Evolutionary conservation across 2,888 invertebrate genomes (phyloP).

Genomic region (Aquatica leii): DNA sequence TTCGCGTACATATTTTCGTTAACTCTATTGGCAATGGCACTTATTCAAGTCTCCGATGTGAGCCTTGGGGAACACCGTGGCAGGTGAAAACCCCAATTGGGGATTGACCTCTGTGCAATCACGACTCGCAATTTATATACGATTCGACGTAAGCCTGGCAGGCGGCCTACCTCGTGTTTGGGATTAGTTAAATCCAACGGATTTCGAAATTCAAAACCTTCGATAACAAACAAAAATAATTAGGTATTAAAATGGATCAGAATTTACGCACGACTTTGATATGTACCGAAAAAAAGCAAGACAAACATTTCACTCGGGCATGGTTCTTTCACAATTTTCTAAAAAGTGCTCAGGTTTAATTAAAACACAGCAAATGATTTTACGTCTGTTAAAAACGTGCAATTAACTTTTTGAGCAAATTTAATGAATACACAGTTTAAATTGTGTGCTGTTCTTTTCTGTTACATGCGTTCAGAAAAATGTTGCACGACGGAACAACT

Average conservation of each 20-base stretch:
- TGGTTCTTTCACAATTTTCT: conserved; percentile 25
- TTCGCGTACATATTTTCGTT: conserved; percentile 16
- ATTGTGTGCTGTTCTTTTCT: conserved; percentile 26
- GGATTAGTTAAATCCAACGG: conserved; percentile 41
- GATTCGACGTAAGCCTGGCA: conserved; percentile 45
- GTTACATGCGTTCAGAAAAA: conserved; percentile 2
- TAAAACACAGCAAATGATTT: conserved; percentile 29
- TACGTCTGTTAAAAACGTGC: conserved; percentile 28
- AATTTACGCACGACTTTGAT: conserved; percentile 2
- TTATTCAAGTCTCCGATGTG: conserved; percentile 40
- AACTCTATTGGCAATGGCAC: conserved; percentile 33
- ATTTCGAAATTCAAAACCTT: conserved; percentile 45
- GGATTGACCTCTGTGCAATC: conserved; percentile 42
- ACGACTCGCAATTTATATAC: conserved; percentile 46
- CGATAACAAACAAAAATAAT: conserved; percentile 48
- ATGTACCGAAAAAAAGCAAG: neutral
- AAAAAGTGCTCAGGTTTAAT: conserved; percentile 25
- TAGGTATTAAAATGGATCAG: conserved; percentile 43
- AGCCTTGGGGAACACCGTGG: conserved; percentile 42
- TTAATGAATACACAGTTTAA: conserved; percentile 31
- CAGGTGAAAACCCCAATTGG: conserved; percentile 46
- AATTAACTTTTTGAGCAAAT: conserved; percentile 28
- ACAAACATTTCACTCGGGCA: neutral
- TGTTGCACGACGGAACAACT: neutral
- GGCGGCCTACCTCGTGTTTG: conserved; percentile 39